Conservation (phyloP, 2,113 vertebrate genomes). For the Penelope pileata region DNA sequence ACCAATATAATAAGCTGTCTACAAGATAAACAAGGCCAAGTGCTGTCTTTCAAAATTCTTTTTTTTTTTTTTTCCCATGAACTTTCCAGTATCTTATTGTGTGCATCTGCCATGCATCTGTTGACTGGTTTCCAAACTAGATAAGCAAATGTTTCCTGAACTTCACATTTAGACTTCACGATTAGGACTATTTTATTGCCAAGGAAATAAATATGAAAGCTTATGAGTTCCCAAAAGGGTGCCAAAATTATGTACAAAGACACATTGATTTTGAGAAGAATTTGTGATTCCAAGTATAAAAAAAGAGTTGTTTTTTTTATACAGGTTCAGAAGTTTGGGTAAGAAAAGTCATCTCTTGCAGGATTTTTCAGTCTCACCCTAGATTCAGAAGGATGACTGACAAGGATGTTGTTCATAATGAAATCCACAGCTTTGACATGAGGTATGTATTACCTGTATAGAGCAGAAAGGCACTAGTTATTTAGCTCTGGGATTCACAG, state of each 20-base stretch:
- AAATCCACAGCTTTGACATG: not conserved
- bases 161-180: not conserved
- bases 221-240: not conserved
- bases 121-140: not conserved
- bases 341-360: not conserved
- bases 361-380: not conserved
- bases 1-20: not conserved
- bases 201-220: not conserved
- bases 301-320: not conserved
- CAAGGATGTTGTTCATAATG: not conserved
- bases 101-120: not conserved
- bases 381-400: not conserved
- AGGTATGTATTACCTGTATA: not conserved
- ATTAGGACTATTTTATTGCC: not conserved
- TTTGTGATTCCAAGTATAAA: not conserved
- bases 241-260: rapidly evolving
- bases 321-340: not conserved
- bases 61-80: not conserved
- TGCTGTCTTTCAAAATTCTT: not conserved
- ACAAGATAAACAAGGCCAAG: not conserved
- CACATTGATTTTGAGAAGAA: not conserved
- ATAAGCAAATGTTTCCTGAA: not conserved
- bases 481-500: not conserved
- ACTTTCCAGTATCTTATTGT: not conserved
- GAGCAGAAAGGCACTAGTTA: not conserved